Evolutionary conservation across 1,140 invertebrate species (phyloP).

Genomic region (Drosophila murphyi): DNA sequence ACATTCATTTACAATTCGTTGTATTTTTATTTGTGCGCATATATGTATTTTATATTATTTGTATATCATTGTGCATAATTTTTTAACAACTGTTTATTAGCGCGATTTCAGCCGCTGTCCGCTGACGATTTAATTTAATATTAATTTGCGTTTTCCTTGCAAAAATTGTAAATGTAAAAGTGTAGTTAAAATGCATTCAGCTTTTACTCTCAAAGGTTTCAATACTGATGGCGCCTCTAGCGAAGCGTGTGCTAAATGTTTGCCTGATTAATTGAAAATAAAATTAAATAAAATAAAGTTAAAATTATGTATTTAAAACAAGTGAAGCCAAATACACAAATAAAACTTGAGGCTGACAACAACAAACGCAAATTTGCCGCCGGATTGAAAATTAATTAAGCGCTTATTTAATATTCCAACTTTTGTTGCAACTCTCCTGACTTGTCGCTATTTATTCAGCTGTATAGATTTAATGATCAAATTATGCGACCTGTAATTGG

Average conservation of each 20-base stretch:
- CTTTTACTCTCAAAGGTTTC: background rate
- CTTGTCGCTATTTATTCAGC: constrained; percentile 20
- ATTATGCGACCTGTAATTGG: constrained; percentile 26
- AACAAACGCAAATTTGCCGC: constrained; percentile 6
- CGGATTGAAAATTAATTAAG: constrained; percentile 36
- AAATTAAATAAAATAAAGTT: background rate
- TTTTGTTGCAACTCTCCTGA: background rate
- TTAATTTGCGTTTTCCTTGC: constrained; percentile 34
- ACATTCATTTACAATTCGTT: constrained; percentile 10
- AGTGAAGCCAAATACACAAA: constrained; percentile 14
- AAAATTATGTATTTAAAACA: background rate
- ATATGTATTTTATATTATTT: background rate
- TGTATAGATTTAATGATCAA: constrained; percentile 33
- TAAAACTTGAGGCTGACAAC: background rate
- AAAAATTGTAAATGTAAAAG: constrained; percentile 8
- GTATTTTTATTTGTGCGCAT: constrained; percentile 10
- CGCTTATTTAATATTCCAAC: constrained; percentile 3
- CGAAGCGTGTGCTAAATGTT: background rate
- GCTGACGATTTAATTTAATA: constrained; percentile 39
- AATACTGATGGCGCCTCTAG: background rate
- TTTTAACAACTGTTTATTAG: constrained; percentile 53
- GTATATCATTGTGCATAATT: constrained; percentile 21
- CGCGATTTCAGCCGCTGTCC: constrained; percentile 10
- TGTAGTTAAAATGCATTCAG: constrained; percentile 7
- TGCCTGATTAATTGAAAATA: constrained; percentile 8